These are phyloP conservation scores for Aphidius colemani DNA, from an alignment of 2,888 invertebrate genomes.

Conservation along the genomic window DNA sequence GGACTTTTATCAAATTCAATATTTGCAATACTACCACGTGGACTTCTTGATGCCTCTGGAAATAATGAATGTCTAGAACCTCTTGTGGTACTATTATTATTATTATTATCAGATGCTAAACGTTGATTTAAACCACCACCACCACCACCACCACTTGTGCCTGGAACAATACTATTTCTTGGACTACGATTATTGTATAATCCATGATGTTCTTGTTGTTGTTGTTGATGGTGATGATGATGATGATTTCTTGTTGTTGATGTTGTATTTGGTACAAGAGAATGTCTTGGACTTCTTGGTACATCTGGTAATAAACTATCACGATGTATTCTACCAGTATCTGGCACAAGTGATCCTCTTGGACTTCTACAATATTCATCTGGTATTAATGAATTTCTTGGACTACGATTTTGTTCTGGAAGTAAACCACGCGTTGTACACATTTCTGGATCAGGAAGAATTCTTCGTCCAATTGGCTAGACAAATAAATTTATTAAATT, in stretches of 20 bases:
- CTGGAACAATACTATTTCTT: conserved; percentile 66
- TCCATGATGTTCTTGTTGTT: conserved; percentile 56
- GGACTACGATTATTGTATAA: conserved; percentile 61
- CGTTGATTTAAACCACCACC: too few relatives aligned
- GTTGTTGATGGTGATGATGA: not conserved
- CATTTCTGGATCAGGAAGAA: conserved; percentile 66
- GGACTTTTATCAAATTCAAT: conserved; percentile 66
- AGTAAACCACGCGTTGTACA: conserved; percentile 66
- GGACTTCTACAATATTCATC: conserved; percentile 63
- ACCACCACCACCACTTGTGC: conserved; percentile 18
- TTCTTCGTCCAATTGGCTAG: conserved; percentile 59
- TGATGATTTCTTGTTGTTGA: conserved; percentile 65
- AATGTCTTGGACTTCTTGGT: conserved; percentile 66
- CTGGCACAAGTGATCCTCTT: conserved; percentile 68
- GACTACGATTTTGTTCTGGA: conserved; percentile 63
- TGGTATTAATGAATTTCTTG: conserved; percentile 69
- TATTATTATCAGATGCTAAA: conserved; percentile 39
- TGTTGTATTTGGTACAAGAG: conserved; percentile 67
- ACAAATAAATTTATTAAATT: conserved; percentile 1
- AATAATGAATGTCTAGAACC: conserved; percentile 66
- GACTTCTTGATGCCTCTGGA: conserved; percentile 65
- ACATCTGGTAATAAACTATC: conserved; percentile 66
- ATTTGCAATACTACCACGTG: conserved; percentile 64
- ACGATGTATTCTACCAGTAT: conserved; percentile 64
- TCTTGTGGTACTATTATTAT: conserved; percentile 47